A percentile compares a stretch with the other conserved stretches of the same genome.
These are phyloP conservation scores for Dysmachus trigonus DNA, from an alignment of 2,888 invertebrate genomes.

Conservation along the genomic window DNA sequence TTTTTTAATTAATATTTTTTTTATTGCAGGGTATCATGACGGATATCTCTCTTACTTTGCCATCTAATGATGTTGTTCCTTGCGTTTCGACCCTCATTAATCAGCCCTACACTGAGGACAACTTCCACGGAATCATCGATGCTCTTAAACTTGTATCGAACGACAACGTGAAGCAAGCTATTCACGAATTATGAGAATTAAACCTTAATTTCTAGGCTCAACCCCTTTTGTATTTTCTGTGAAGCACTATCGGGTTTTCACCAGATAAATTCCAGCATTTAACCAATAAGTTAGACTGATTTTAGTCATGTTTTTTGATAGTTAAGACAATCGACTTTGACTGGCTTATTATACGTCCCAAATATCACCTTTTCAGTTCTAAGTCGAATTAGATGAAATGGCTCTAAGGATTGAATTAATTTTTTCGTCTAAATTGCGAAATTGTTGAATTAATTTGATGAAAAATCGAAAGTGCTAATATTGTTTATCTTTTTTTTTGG, in stretches of 20 bases:
- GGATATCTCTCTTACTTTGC: conserved; percentile 59
- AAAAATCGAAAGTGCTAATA: background rate
- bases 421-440: too few relatives aligned
- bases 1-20: background rate
- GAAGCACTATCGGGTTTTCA: background rate
- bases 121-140: conserved; percentile 60
- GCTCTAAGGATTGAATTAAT: background rate
- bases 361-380: too few relatives aligned
- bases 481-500: background rate
- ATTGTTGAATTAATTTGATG: background rate
- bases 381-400: too few relatives aligned
- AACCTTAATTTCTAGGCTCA: background rate
- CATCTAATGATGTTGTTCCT: conserved; percentile 60
- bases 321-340: too few relatives aligned
- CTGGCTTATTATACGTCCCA: too few relatives aligned
- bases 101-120: conserved; percentile 61
- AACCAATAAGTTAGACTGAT: background rate
- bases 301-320: background rate
- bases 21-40: conserved; percentile 60
- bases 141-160: conserved; percentile 63
- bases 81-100: conserved; percentile 61
- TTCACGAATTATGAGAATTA: conserved; percentile 58
- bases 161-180: conserved; percentile 64
- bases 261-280: background rate
- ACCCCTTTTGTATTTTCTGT: background rate